Percentiles rank a stretch among this genome's conserved stretches.
These are phyloP conservation scores for Chelonus insularis DNA, from an alignment of 1,140 invertebrate genomes.

Conservation along the genomic window DNA sequence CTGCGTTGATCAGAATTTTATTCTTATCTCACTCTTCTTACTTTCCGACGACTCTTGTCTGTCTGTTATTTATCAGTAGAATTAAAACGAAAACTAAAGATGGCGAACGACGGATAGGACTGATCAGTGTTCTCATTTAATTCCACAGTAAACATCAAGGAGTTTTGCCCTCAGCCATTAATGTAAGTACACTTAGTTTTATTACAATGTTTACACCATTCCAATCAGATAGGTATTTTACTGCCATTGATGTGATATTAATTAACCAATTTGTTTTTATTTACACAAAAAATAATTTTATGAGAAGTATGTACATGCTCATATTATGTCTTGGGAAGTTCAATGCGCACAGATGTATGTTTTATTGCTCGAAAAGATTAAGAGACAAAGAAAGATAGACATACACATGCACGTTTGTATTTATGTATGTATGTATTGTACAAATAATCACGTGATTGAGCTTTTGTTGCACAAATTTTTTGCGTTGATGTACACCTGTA, in stretches of 20 bases:
- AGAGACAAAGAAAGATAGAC: constrained; percentile 5
- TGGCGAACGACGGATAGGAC: constrained; percentile 54
- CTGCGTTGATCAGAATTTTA: no score
- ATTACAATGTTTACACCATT: no score
- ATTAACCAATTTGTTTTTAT: no score
- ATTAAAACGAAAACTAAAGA: constrained; percentile 46
- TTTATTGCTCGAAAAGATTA: neutral
- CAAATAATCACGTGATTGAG: constrained; percentile 10
- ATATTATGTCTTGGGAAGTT: constrained; percentile 47
- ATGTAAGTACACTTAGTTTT: neutral
- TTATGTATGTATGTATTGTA: constrained; percentile 23
- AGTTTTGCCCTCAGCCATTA: no score
- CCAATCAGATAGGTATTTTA: neutral
- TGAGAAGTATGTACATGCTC: neutral
- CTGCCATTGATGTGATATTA: no score
- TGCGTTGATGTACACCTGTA: neutral
- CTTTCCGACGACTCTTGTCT: no score
- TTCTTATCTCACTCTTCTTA: no score
- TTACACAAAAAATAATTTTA: no score
- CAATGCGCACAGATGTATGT: constrained; percentile 55
- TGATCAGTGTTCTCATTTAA: constrained; percentile 16
- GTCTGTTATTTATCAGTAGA: constrained; percentile 33
- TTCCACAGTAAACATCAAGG: no score
- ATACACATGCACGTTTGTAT: constrained; percentile 33
- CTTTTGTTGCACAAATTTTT: constrained; percentile 1